Evolutionary conservation across 2,797 vertebrate species (phyloP), one percentile per base, ranked within the genome.

Genomic region (Acanthiza pusilla): DNA sequence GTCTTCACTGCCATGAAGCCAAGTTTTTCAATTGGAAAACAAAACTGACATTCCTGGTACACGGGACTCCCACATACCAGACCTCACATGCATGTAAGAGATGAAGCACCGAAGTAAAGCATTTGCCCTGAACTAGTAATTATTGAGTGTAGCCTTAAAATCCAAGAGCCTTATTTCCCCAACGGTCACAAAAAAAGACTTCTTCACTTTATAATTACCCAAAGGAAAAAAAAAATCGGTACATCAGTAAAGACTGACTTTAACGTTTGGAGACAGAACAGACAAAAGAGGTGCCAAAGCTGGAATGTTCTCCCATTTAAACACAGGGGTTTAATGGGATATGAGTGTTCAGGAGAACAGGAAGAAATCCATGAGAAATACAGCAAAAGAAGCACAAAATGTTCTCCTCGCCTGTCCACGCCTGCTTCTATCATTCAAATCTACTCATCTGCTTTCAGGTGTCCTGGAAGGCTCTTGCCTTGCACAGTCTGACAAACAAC

Each of bases 41-140:
- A 95, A 94, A 95, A 90, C 77, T 86, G 73, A 43, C 11, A 13
- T 90, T 94, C 94, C 73, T 94, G 83, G 80, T 90, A 95, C 77
- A 90, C 0, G 2, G 76, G 88, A 88, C 74, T 94, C 85, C 85
- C 88, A 91, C 26, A 11, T 88, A 90, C 85, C 80, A 90, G 88
- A 95, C 80, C 83, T 92, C 94, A 92, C 76, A 88, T 65, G 91
- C 60, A 94, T 43, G 20, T 22, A 75, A 65, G 61, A 92, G 54
- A 94, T 29, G 51, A 2, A 78, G 82, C 79, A 94, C 18, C 66
- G 57, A 94, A 96, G 86, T 42, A 82, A 76, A 87, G 50, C 75
- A 57, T 91, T 88, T 66, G 55, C 65, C 51, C 53, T 68, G 34
- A 96, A 70, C 55, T 54, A 65, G 27, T 78, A 84, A 93, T 96